Percentiles rank a stretch among this genome's conserved stretches.
Conservation (phyloP, 2,113 vertebrate genomes). For the Microcebus lehilahytsara region DNA sequence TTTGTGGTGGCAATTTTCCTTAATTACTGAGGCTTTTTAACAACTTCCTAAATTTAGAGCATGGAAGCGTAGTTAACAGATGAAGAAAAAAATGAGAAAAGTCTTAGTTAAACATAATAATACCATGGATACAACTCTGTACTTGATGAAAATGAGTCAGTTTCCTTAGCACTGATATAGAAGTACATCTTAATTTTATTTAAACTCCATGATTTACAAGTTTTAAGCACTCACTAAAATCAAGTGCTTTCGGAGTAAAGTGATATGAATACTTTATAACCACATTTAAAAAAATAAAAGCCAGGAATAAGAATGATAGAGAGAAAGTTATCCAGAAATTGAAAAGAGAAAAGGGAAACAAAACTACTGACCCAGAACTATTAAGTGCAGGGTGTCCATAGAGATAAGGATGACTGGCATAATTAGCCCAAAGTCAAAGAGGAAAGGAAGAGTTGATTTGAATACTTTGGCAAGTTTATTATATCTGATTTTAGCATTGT, state of each 20-base stretch:
- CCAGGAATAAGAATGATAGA: neutral
- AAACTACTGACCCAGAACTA: neutral
- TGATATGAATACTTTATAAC: neutral
- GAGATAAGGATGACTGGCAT: neutral
- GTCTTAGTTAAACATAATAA: neutral
- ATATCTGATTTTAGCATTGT: neutral
- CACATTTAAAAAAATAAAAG: neutral
- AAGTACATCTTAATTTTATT: neutral
- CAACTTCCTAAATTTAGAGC: neutral
- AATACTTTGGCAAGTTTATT: neutral
- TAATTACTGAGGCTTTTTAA: constrained; percentile 3
- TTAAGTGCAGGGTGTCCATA: neutral
- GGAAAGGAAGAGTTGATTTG: neutral
- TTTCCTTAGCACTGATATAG: neutral
- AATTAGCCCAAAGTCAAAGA: constrained; percentile 5
- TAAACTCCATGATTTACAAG: neutral
- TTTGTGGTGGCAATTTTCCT: neutral
- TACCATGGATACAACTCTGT: neutral
- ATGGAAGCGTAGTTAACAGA: neutral
- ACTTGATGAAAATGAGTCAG: neutral
- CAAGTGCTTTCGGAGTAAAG: neutral
- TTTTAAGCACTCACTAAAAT: neutral
- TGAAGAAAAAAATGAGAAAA: neutral
- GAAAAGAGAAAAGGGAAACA: neutral
- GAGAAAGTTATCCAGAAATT: neutral